phyloP scores from a whole-genome alignment of 2,797 vertebrate species.

The Peromyscus aztecus region DNA sequence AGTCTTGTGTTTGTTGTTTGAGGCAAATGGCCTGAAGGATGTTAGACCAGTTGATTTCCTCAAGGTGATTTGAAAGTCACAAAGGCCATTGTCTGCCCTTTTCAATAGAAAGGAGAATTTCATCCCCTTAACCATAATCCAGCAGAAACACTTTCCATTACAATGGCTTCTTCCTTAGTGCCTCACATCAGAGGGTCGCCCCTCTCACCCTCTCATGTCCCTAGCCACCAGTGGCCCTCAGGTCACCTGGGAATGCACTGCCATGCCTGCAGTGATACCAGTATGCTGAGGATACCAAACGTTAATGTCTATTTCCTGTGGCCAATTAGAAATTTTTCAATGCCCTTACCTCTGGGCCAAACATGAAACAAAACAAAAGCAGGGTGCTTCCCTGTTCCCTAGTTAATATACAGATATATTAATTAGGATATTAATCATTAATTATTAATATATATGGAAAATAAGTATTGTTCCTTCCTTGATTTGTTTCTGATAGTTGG shows the following conservation, averaged over 20 bases:
- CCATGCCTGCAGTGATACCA: constrained; percentile 67
- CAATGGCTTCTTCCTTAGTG: not conserved
- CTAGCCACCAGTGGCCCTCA: not conserved
- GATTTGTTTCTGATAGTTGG: constrained; percentile 83
- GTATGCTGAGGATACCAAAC: constrained; percentile 78
- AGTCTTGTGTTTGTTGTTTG: not conserved
- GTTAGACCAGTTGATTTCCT: constrained; percentile 43
- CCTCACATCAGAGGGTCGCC: not conserved
- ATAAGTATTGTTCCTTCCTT: constrained; percentile 73
- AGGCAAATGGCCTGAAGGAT: constrained; percentile 33
- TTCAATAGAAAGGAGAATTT: not conserved
- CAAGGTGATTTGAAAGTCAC: constrained; percentile 24
- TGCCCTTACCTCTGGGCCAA: constrained; percentile 21
- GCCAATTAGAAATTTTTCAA: constrained; percentile 71
- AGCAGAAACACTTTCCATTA: constrained; percentile 36
- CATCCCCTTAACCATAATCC: not conserved
- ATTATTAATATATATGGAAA: not conserved
- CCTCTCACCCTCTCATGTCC: not conserved
- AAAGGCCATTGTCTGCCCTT: not conserved
- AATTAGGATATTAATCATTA: not conserved
- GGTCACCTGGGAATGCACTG: not conserved
- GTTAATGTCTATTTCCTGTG: constrained; percentile 75
- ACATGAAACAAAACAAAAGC: constrained; percentile 43
- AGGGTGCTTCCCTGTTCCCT: not conserved
- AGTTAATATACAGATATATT: not conserved